Base-by-base conservation (phyloP, 2,113 vertebrate species). In the Hoplias malabaricus region DNA sequence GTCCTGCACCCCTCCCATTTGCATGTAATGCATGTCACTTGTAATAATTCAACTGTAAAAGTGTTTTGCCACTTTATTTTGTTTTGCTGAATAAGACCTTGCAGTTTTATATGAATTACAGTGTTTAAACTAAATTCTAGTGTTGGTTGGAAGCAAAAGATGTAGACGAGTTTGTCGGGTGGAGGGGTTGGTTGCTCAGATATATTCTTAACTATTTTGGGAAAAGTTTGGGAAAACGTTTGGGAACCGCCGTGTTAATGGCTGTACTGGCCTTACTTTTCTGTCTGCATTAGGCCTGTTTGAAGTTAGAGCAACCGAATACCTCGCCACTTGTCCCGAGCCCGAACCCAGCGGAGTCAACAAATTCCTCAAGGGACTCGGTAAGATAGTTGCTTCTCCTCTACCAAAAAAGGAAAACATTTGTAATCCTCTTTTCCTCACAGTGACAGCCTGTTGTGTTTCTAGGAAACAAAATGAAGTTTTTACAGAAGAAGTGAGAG, bases 361-460 rank as follows among this genome's bases (percentile, higher is more conserved):
- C 88, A 96, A 87, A 89, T 96, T 98, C 88, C 91, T 99, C 69
- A 95, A 96, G 79, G 96, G 93, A 82, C 92, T 99, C 4, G 96
- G 98, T 99, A 86, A 94, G 91, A 84, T 57, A 0, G 1, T 40
- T 38, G 1, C 27, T 53, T 27, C 62, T 54, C 54, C 34, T 48
- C 11, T 11, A 57, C 63, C 43, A 21, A 59, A 29, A 36, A 40
- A 79, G 68, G 79, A 48, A 53, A 3, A 50, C 21, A 31, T 21
- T 31, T 75, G 11, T 13, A 50, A 27, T 23, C 10, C 54, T 23
- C 38, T 16, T 69, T 72, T 23, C 6, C 50, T 29, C 21, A 61
- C 79, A 27, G 13, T 42, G 38, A 57, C n/a, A 4, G n/a, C 74
- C 48, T 61, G 7, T 78, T 78, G 40, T 76, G 63, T 66, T 78